A percentile compares a stretch with the other conserved stretches of the same genome.
phyloP scores from a whole-genome alignment of 2,113 vertebrate genomes.

The Silurus glanis region DNA sequence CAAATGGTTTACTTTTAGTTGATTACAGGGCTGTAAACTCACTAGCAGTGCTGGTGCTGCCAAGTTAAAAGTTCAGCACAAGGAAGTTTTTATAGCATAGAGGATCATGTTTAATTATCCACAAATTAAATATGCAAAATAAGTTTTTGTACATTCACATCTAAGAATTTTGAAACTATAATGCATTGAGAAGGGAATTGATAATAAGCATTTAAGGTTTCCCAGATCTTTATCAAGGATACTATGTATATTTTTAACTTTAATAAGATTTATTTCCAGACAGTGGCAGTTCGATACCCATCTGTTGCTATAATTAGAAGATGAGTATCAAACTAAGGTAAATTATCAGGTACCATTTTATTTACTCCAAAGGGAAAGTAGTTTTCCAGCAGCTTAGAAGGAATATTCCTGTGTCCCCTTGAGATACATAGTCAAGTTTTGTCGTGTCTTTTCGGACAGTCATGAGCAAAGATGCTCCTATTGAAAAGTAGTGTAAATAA shows the following conservation, averaged over 20 bases:
- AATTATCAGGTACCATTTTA: background rate
- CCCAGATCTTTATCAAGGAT: background rate
- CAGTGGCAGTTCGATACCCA: background rate
- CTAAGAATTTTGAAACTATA: background rate
- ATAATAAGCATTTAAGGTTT: too few species aligned
- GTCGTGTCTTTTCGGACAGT: too few species aligned
- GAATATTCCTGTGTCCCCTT: background rate
- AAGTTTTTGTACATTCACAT: background rate
- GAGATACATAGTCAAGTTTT: too few species aligned
- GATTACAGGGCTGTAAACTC: background rate
- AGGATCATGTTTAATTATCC: background rate
- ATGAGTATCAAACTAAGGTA: background rate
- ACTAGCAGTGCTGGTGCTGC: background rate
- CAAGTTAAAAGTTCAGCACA: background rate
- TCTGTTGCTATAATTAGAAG: background rate
- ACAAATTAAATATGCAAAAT: background rate
- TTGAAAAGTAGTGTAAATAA: too few species aligned
- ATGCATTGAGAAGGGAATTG: background rate
- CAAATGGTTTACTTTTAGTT: background rate
- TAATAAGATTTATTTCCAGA: background rate
- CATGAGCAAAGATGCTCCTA: too few species aligned
- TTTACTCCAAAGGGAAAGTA: background rate
- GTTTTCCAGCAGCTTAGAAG: background rate
- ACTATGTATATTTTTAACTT: too few species aligned
- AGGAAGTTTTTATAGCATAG: background rate